A percentile compares a stretch with the other conserved stretches of the same genome.
phyloP scores from a whole-genome alignment of 2,888 invertebrate species.

The Lithophane semibrunnea region DNA sequence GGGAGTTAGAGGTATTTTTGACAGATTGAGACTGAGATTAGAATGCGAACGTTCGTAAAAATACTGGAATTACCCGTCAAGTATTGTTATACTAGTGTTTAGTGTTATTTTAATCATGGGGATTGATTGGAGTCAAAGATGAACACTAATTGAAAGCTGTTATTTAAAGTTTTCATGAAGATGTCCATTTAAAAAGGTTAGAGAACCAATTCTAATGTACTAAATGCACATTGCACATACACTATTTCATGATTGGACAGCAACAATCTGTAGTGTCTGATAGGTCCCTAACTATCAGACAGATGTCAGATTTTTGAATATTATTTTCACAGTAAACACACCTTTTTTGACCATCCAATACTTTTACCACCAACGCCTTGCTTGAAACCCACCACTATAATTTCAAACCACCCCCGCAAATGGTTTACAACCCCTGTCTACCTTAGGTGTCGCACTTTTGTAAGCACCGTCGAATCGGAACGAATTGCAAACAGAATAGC shows the following conservation, averaged over 20 bases:
- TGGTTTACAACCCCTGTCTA: slow-evolving; percentile 67
- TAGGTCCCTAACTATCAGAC: background rate
- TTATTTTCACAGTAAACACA: background rate
- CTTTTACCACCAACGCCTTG: background rate
- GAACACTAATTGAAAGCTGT: rapidly evolving
- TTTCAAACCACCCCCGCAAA: background rate
- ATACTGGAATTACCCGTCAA: no score
- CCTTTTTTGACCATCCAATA: background rate
- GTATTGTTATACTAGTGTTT: background rate
- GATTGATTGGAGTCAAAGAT: background rate
- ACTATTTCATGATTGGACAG: background rate
- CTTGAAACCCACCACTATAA: background rate
- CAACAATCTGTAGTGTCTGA: background rate
- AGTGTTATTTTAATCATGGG: background rate
- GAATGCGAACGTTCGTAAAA: no score
- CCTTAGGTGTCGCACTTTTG: slow-evolving; percentile 84
- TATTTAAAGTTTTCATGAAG: no score
- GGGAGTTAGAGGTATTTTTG: no score
- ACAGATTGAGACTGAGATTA: no score
- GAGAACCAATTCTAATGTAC: background rate
- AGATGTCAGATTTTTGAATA: no score
- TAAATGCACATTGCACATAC: background rate
- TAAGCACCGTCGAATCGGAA: slow-evolving; percentile 83
- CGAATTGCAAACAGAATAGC: slow-evolving; percentile 86
- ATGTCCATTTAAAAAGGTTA: background rate